These are phyloP conservation scores for Acronicta leporina DNA, from an alignment of 2,888 invertebrate species.

Conservation along the genomic window DNA sequence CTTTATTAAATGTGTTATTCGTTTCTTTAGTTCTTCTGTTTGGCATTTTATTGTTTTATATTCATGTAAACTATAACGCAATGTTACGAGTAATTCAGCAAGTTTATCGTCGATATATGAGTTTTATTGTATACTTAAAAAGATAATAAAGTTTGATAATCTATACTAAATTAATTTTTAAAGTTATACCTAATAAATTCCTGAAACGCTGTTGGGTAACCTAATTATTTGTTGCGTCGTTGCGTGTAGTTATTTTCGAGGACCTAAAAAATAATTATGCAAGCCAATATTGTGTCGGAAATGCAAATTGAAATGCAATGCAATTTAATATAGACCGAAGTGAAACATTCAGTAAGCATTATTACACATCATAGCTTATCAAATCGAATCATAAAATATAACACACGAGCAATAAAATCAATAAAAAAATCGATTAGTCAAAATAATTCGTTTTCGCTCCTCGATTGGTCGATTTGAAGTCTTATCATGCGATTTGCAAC, in stretches of 20 bases:
- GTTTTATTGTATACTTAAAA: slow-evolving; percentile 57
- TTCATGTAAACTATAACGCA: slow-evolving; percentile 52
- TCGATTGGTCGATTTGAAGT: slow-evolving; percentile 40
- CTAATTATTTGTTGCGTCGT: slow-evolving; percentile 6
- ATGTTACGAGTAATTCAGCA: slow-evolving; percentile 51
- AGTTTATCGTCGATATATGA: slow-evolving; percentile 56
- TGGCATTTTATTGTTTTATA: slow-evolving; percentile 59
- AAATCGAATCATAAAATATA: slow-evolving; percentile 55
- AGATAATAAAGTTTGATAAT: slow-evolving; percentile 47
- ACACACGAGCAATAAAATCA: slow-evolving; percentile 48
- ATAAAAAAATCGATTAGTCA: slow-evolving; percentile 55
- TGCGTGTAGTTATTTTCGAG: background rate
- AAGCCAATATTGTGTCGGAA: background rate
- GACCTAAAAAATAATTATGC: background rate
- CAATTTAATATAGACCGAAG: slow-evolving; percentile 22
- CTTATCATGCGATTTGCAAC: slow-evolving; percentile 55
- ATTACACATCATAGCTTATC: slow-evolving; percentile 34
- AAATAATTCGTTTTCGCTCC: slow-evolving; percentile 40
- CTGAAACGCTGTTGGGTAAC: slow-evolving; percentile 2
- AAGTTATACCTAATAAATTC: background rate
- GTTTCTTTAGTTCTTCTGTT: slow-evolving; percentile 53
- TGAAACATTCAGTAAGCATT: slow-evolving; percentile 16
- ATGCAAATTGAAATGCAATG: no score
- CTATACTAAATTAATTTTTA: slow-evolving; percentile 22
- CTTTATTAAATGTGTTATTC: slow-evolving; percentile 70